Conservation (phyloP, 2,797 vertebrate genomes). For the Epinephelus coioides region DNA sequence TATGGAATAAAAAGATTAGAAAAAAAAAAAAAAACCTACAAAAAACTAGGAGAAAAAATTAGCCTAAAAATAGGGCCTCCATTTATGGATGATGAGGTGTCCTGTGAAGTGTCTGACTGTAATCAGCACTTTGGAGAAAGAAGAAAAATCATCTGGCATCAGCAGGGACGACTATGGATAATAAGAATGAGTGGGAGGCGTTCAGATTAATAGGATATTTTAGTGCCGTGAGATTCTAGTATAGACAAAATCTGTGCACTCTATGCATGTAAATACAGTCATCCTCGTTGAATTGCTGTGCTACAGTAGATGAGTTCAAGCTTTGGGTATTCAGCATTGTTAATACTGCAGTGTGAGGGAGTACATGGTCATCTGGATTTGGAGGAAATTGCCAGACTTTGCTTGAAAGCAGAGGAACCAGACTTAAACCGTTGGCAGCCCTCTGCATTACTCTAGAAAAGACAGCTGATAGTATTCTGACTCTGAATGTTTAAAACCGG, state of each 20-base stretch:
- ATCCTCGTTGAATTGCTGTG: background rate
- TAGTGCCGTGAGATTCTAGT: constrained; percentile 32
- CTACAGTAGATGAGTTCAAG: background rate
- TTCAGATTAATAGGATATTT: constrained; percentile 49
- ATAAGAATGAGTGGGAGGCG: constrained; percentile 16
- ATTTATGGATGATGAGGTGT: constrained; percentile 64
- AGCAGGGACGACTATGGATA: constrained; percentile 33
- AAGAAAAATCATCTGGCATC: constrained; percentile 59
- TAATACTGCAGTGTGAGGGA: background rate
- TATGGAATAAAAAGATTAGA: background rate
- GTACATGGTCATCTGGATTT: too few species aligned
- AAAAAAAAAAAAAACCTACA: constrained; percentile 18
- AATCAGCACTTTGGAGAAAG: constrained; percentile 63
- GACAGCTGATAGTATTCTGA: background rate
- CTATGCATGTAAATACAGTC: constrained; percentile 21
- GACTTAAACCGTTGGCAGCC: background rate
- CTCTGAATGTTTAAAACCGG: background rate
- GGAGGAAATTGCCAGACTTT: background rate
- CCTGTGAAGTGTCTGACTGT: constrained; percentile 63
- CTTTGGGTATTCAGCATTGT: background rate
- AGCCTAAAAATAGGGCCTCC: constrained; percentile 54
- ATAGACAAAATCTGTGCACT: constrained; percentile 15
- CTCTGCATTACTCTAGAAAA: background rate
- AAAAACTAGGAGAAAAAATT: constrained; percentile 36
- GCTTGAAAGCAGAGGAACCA: background rate